Percentiles rank a stretch among this genome's conserved stretches.
Conservation (phyloP, 2,888 invertebrate species). For the Agrochola lychnidis region DNA sequence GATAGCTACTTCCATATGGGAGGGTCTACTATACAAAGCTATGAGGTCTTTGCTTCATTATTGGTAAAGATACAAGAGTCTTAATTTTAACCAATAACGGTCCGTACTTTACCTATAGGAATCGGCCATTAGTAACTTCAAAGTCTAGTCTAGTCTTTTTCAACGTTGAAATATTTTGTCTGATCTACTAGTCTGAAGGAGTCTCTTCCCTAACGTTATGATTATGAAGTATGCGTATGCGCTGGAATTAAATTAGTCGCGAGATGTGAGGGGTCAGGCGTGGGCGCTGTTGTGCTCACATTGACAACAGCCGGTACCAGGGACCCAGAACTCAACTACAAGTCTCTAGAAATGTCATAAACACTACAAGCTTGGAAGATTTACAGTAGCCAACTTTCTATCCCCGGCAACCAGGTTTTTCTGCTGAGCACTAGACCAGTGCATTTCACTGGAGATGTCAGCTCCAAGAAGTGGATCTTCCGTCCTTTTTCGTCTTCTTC, state of each 20-base stretch:
- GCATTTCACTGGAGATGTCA: too few species aligned
- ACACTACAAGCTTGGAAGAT: background rate
- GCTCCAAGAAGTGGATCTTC: background rate
- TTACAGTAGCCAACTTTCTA: background rate
- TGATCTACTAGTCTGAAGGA: background rate
- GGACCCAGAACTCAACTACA: background rate
- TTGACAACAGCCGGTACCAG: conserved; percentile 35
- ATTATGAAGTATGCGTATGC: conserved; percentile 71
- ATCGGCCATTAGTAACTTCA: background rate
- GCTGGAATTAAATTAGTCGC: conserved; percentile 83
- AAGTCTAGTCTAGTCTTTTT: background rate
- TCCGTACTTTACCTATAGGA: too few species aligned
- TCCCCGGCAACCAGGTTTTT: background rate
- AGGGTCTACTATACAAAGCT: too few species aligned
- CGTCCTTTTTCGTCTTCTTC: background rate
- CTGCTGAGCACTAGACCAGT: background rate
- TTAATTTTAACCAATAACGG: too few species aligned
- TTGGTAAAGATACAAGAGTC: too few species aligned
- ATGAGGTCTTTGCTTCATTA: too few species aligned
- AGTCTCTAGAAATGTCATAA: background rate
- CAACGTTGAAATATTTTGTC: background rate
- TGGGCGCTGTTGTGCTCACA: conserved; percentile 69
- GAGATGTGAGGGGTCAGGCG: conserved; percentile 74
- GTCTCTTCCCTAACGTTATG: conserved; percentile 69
- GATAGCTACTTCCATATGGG: too few species aligned